Conservation (phyloP, 1,140 invertebrate genomes). For the Drosophila albomicans region DNA sequence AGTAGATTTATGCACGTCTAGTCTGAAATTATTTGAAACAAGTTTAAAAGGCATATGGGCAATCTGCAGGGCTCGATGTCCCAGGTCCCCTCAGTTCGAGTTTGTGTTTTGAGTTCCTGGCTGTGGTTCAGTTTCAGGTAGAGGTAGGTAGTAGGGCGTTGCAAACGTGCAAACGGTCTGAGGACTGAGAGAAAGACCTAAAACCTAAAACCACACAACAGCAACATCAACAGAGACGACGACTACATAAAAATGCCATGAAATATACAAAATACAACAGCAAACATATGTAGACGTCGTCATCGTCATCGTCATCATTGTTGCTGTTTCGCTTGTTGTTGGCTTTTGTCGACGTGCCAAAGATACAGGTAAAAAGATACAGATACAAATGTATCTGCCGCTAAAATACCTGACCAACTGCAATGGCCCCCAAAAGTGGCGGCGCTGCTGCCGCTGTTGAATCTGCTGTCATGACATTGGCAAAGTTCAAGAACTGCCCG, state of each 20-base stretch:
- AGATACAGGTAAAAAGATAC: slow-evolving; percentile 81
- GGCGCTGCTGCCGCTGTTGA: slow-evolving; percentile 4
- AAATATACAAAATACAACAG: slow-evolving; percentile 71
- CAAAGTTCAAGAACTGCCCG: slow-evolving; percentile 62
- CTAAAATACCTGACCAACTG: slow-evolving; percentile 56
- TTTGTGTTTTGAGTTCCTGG: slow-evolving; percentile 1
- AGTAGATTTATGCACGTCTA: slow-evolving; percentile 83
- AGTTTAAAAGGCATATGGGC: slow-evolving; percentile 77
- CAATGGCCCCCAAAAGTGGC: slow-evolving; percentile 63
- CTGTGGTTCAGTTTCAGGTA: slow-evolving; percentile 26
- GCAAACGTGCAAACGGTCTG: slow-evolving; percentile 55
- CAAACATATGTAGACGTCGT: slow-evolving; percentile 77
- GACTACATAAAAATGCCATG: slow-evolving; percentile 68
- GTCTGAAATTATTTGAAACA: slow-evolving; percentile 82
- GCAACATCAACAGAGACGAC: slow-evolving; percentile 19
- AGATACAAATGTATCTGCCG: slow-evolving; percentile 72
- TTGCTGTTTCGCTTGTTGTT: slow-evolving; percentile 15
- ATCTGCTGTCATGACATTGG: slow-evolving; percentile 58
- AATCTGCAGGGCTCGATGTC: slow-evolving; percentile 48
- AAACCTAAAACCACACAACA: slow-evolving; percentile 64
- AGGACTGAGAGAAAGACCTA: slow-evolving; percentile 40
- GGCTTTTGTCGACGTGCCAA: slow-evolving; percentile 65
- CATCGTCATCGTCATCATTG: slow-evolving; percentile 48
- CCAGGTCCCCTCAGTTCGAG: slow-evolving; percentile 12
- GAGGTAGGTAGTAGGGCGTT: slow-evolving; percentile 67